These are phyloP conservation scores for Hydrolagus affinis DNA, from an alignment of 2,113 vertebrate genomes.

Conservation along the genomic window DNA sequence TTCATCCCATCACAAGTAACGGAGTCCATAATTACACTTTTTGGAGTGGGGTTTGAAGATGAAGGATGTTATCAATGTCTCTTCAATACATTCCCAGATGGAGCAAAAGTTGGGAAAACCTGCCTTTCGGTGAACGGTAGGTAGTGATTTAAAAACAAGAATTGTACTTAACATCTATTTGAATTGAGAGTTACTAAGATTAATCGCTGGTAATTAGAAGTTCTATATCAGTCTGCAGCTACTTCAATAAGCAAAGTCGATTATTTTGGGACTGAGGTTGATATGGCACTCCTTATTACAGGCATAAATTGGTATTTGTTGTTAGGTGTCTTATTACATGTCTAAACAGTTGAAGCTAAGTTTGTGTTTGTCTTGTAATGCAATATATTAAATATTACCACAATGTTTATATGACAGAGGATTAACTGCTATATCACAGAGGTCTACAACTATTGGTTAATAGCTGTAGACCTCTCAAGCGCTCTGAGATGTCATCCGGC, in stretches of 20 bases:
- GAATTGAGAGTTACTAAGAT: background rate
- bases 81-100: background rate
- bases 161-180: background rate
- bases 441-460: background rate
- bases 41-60: constrained; percentile 24
- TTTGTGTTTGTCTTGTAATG: no score
- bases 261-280: no score
- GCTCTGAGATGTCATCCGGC: no score
- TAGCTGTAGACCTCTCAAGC: no score
- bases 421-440: no score
- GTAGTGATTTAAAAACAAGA: background rate
- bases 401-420: no score
- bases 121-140: constrained; percentile 17
- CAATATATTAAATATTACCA: no score
- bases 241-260: background rate
- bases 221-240: background rate
- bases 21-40: background rate
- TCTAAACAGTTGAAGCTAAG: no score
- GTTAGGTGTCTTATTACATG: no score
- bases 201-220: no score
- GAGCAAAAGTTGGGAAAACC: constrained; percentile 1
- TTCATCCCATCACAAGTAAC: background rate
- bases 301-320: no score
- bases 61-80: constrained; percentile 32
- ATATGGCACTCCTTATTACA: background rate